A percentile compares a stretch with the other conserved stretches of the same genome.
These are phyloP conservation scores for Echeneis naucrates DNA, from an alignment of 2,797 vertebrate genomes.

Conservation along the genomic window DNA sequence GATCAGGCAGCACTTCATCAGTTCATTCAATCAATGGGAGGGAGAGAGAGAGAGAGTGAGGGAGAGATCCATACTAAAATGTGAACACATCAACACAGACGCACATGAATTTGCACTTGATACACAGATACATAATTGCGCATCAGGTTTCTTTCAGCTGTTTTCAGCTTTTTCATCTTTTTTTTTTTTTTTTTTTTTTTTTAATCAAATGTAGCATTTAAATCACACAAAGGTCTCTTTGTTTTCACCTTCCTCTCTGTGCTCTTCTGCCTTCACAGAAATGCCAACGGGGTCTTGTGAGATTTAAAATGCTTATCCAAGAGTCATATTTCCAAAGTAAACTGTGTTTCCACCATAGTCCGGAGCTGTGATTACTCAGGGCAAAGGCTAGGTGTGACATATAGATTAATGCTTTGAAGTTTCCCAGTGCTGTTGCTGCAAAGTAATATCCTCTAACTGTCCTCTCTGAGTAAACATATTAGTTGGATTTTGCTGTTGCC, in stretches of 20 bases:
- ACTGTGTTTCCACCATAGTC: slow-evolving; percentile 24
- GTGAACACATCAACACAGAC: not conserved
- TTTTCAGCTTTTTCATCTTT: not conserved
- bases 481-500: slow-evolving; percentile 48
- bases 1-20: slow-evolving; percentile 69
- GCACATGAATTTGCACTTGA: not conserved
- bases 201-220: slow-evolving; percentile 18
- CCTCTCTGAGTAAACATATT: slow-evolving; percentile 47
- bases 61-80: slow-evolving; percentile 37
- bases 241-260: not conserved
- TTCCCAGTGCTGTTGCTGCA: not conserved
- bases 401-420: slow-evolving; percentile 46
- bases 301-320: slow-evolving; percentile 19
- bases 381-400: slow-evolving; percentile 14
- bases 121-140: not conserved
- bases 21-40: slow-evolving; percentile 63
- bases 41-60: too few species aligned
- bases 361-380: slow-evolving; percentile 35
- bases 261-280: slow-evolving; percentile 28
- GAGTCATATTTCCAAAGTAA: slow-evolving; percentile 46
- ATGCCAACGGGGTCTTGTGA: slow-evolving; percentile 13
- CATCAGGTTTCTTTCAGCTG: not conserved
- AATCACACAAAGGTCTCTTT: slow-evolving; percentile 7
- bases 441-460: slow-evolving; percentile 21
- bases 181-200: slow-evolving; percentile 8